These are phyloP conservation scores for Arion vulgaris DNA, from an alignment of 1,140 invertebrate species.

Conservation along the genomic window DNA sequence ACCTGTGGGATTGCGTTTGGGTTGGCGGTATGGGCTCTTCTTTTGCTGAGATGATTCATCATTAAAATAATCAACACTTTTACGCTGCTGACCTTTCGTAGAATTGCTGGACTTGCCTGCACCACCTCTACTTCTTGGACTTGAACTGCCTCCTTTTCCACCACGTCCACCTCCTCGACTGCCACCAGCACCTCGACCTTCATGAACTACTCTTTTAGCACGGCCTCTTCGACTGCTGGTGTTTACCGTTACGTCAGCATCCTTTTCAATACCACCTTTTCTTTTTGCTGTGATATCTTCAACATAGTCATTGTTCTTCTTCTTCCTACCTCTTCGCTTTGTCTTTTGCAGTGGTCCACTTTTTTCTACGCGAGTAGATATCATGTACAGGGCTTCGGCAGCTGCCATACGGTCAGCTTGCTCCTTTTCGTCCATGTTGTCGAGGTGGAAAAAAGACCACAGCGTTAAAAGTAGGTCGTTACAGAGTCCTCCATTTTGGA, in stretches of 20 bases:
- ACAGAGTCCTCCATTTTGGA: conserved; percentile 32
- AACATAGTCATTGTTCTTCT: neutral
- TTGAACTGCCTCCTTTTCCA: neutral
- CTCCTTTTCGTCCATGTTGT: conserved; percentile 50
- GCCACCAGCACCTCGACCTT: neutral
- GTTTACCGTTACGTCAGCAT: neutral
- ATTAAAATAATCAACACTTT: neutral
- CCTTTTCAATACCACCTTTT: neutral
- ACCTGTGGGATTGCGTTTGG: neutral
- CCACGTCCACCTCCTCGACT: neutral
- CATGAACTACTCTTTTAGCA: neutral
- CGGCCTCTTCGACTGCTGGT: neutral
- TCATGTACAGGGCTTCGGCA: conserved; percentile 43
- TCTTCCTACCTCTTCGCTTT: conserved; percentile 10
- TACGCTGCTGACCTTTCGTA: neutral
- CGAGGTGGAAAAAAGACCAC: conserved; percentile 3
- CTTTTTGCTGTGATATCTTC: neutral
- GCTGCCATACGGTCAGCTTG: conserved; percentile 44
- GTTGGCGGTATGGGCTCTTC: neutral
- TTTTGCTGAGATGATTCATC: neutral
- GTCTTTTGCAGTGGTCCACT: neutral
- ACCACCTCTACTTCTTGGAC: conserved; percentile 8
- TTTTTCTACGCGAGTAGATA: conserved; percentile 29
- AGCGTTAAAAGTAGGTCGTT: conserved; percentile 35
- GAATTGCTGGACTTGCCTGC: neutral